Percentiles rank a stretch among this genome's conserved stretches.
Conservation (phyloP, 1,140 invertebrate genomes). For the Macrotrachela quadricornifera region DNA sequence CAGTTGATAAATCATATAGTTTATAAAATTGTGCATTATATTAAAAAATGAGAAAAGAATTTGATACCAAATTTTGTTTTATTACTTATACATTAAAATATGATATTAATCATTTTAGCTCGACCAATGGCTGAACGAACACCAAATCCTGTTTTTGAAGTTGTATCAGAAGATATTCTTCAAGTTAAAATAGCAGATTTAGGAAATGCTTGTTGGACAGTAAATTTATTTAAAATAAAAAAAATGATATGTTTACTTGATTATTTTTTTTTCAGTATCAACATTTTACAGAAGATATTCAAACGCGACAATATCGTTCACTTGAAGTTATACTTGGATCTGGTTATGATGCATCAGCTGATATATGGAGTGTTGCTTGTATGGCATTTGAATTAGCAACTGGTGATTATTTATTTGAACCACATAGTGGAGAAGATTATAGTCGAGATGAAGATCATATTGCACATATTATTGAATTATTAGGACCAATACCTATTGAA, state of each 20-base stretch:
- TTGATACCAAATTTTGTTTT: too few species aligned
- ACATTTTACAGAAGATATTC: slow-evolving; percentile 86
- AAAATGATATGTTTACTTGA: not conserved
- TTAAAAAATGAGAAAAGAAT: too few species aligned
- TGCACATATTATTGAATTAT: slow-evolving; percentile 87
- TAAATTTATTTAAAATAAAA: too few species aligned
- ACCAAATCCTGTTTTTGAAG: not conserved
- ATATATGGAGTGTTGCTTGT: slow-evolving; percentile 97
- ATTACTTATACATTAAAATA: too few species aligned
- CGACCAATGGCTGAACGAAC: not conserved
- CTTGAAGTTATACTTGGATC: slow-evolving; percentile 81
- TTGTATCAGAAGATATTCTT: slow-evolving; percentile 14
- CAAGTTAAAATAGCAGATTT: slow-evolving; percentile 62
- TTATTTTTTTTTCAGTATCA: slow-evolving; percentile 63
- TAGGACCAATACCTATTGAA: slow-evolving; percentile 72
- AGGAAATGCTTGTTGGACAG: slow-evolving; percentile 92
- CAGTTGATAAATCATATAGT: too few species aligned
- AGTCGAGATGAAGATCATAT: slow-evolving; percentile 89
- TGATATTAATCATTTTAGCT: too few species aligned
- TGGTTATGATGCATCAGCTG: slow-evolving; percentile 75
- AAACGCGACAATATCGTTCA: slow-evolving; percentile 88
- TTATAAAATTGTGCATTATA: too few species aligned
- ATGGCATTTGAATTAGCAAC: slow-evolving; percentile 96
- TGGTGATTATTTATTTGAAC: slow-evolving; percentile 95
- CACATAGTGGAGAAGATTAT: slow-evolving; percentile 56